Evolutionary conservation across 2,888 invertebrate genomes (phyloP).

Genomic region (Therioaphis trifolii): DNA sequence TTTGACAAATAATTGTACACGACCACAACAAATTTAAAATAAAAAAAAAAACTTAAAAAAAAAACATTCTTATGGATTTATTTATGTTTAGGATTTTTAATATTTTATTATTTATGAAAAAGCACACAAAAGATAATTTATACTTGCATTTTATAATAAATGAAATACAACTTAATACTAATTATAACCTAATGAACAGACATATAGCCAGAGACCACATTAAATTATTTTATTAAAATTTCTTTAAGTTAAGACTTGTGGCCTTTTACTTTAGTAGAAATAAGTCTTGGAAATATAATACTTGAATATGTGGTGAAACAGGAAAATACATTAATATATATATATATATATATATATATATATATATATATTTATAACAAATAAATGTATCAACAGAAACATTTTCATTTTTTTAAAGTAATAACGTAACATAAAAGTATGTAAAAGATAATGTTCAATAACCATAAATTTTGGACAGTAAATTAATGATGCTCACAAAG

Average conservation of each 20-base stretch:
- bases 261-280: neutral
- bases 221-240: slow-evolving; percentile 17
- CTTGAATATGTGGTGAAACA: slow-evolving; percentile 39
- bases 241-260: neutral
- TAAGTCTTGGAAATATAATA: slow-evolving; percentile 49
- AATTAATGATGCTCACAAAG: slow-evolving; percentile 32
- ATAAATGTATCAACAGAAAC: neutral
- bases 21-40: slow-evolving; percentile 13
- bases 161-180: slow-evolving; percentile 49
- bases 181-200: slow-evolving; percentile 56
- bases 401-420: too few relatives aligned
- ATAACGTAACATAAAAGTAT: slow-evolving; percentile 9
- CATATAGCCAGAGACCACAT: slow-evolving; percentile 29
- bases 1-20: slow-evolving; percentile 59
- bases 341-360: slow-evolving; percentile 18
- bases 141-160: slow-evolving; percentile 1
- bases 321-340: neutral
- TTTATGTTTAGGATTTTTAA: slow-evolving; percentile 19
- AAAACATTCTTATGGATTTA: slow-evolving; percentile 16
- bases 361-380: neutral
- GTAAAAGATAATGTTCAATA: slow-evolving; percentile 3
- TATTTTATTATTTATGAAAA: slow-evolving; percentile 52
- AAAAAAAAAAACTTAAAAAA: slow-evolving; percentile 3
- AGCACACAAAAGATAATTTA: slow-evolving; percentile 29
- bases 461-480: slow-evolving; percentile 11